These are phyloP conservation scores for Tetramorium bicarinatum DNA, from an alignment of 2,888 invertebrate species.

Conservation along the genomic window DNA sequence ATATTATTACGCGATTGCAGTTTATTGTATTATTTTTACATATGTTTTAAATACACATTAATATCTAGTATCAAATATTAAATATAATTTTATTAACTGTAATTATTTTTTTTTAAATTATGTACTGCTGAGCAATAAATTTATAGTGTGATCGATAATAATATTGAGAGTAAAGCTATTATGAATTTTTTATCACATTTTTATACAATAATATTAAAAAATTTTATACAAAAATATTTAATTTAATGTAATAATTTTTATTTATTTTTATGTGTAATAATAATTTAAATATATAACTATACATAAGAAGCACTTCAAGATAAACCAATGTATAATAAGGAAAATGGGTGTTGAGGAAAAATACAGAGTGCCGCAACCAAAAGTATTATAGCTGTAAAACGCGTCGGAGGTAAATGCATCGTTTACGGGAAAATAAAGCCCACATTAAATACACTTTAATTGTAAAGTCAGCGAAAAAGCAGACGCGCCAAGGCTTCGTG, in stretches of 20 bases:
- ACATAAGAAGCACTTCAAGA: neutral
- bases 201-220: neutral
- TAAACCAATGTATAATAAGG: neutral
- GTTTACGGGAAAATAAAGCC: slow-evolving; percentile 18
- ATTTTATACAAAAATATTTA: neutral
- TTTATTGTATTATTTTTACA: neutral
- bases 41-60: neutral
- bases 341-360: neutral
- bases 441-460: slow-evolving; percentile 36
- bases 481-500: slow-evolving; percentile 22
- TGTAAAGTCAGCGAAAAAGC: slow-evolving; percentile 8
- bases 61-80: neutral
- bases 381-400: slow-evolving; percentile 10
- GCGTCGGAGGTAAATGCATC: slow-evolving; percentile 15
- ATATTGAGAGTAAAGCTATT: neutral
- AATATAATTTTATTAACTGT: slow-evolving; percentile 7
- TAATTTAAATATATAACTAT: neutral
- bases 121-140: neutral
- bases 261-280: neutral
- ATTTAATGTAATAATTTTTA: neutral
- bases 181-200: neutral
- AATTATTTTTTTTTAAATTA: neutral
- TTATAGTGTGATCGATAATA: neutral
- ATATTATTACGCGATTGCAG: slow-evolving; percentile 16
- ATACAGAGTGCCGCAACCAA: neutral